Conservation (phyloP, 2,113 vertebrate genomes). For the Centropus bengalensis region DNA sequence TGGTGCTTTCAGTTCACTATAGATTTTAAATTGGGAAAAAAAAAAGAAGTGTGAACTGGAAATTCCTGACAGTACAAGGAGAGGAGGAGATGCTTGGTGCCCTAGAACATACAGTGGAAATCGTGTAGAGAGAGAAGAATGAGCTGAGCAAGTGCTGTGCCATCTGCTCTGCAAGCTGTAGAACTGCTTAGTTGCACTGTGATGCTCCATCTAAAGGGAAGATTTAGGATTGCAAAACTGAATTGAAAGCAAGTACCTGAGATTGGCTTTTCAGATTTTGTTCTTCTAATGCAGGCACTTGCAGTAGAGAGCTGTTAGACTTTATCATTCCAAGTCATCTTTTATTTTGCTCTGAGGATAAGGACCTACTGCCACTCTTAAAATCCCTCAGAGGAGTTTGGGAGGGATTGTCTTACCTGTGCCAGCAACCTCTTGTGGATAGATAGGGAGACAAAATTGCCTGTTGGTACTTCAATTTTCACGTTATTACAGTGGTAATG, state of each 20-base stretch:
- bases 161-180: neutral
- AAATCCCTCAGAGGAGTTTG: neutral
- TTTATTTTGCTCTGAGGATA: neutral
- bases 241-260: neutral
- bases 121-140: neutral
- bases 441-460: neutral
- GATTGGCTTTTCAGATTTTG: neutral
- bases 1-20: neutral
- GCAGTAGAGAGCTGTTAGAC: neutral
- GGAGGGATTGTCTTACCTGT: neutral
- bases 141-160: neutral
- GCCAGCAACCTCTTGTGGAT: neutral
- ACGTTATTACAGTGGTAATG: neutral
- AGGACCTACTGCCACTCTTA: neutral
- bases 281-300: accelerated
- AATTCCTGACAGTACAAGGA: neutral
- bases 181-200: neutral
- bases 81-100: neutral
- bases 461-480: neutral
- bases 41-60: neutral
- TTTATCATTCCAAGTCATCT: neutral
- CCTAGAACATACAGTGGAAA: neutral
- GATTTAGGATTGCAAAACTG: neutral
- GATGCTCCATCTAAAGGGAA: neutral
- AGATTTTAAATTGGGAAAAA: neutral